Percentiles rank a stretch among this genome's conserved stretches.
Conservation (phyloP, 2,888 invertebrate genomes). For the Acanthosoma haemorrhoidale region DNA sequence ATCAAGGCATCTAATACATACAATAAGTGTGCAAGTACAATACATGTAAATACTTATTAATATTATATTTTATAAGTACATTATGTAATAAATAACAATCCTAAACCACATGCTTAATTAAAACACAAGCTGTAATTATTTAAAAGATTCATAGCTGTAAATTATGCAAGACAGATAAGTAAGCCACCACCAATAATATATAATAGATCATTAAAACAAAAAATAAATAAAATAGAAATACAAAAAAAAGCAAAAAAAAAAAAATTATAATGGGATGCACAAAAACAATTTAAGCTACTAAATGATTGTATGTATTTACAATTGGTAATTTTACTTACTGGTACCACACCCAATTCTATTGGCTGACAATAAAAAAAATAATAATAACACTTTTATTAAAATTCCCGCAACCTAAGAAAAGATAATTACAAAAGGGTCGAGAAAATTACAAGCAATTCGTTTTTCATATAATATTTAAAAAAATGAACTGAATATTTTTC, state of each 20-base stretch:
- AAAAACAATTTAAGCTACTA: constrained; percentile 6
- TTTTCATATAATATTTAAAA: neutral
- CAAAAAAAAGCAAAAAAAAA: constrained; percentile 15
- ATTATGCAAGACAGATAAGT: constrained; percentile 3
- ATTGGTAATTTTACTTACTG: neutral
- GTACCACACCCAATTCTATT: constrained; percentile 8
- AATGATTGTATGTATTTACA: constrained; percentile 6
- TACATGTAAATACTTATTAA: neutral
- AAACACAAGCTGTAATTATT: constrained; percentile 1
- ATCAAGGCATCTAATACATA: constrained; percentile 25
- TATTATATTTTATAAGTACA: neutral
- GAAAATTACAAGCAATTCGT: neutral
- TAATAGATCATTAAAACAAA: too few relatives aligned
- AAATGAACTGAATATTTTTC: neutral
- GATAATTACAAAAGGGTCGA: neutral
- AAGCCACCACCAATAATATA: constrained; percentile 8
- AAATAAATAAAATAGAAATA: constrained; percentile 6
- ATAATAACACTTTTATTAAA: neutral
- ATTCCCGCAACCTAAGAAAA: neutral
- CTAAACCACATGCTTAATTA: constrained; percentile 1
- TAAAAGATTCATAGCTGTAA: too few relatives aligned
- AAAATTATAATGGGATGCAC: neutral
- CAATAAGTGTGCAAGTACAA: neutral
- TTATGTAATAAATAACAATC: neutral
- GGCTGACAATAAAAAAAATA: constrained; percentile 1